These are phyloP conservation scores for Sceloporus tristichus DNA, from an alignment of 2,113 vertebrate species.

Conservation along the genomic window DNA sequence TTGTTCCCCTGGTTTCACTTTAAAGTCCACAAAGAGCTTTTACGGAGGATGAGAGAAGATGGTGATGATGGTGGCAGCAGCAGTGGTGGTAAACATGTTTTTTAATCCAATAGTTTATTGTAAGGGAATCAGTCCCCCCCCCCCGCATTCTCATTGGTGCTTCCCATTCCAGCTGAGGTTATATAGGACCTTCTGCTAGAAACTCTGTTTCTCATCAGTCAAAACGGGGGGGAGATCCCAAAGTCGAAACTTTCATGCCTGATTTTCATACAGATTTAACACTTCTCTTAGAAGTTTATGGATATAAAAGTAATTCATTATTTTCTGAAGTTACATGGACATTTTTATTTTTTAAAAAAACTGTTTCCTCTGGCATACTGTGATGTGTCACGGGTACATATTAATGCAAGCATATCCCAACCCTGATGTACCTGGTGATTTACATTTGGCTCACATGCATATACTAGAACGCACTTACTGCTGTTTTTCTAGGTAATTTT, in stretches of 20 bases:
- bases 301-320: conserved; percentile 8
- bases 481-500: conserved; percentile 1
- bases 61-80: too few relatives aligned
- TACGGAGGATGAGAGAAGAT: conserved; percentile 2
- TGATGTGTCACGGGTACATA: background rate
- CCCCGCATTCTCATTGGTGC: background rate
- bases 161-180: conserved; percentile 53
- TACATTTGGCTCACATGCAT: conserved; percentile 16
- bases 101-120: conserved; percentile 55
- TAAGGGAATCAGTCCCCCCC: conserved; percentile 43
- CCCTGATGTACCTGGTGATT: conserved; percentile 29
- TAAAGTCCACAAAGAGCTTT: conserved; percentile 47
- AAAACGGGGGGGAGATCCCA: background rate
- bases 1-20: conserved; percentile 53
- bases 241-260: conserved; percentile 5
- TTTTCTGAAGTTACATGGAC: conserved; percentile 15
- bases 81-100: conserved; percentile 48
- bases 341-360: background rate
- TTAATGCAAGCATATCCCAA: background rate
- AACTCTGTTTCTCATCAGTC: conserved; percentile 19
- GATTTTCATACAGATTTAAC: conserved; percentile 32
- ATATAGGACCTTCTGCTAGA: conserved; percentile 42
- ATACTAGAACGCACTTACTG: conserved; percentile 31
- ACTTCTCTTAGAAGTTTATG: conserved; percentile 9
- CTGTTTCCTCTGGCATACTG: conserved; percentile 19